Evolutionary conservation across 2,113 vertebrate species (phyloP).

Genomic region (Amblyopsis rosae): DNA sequence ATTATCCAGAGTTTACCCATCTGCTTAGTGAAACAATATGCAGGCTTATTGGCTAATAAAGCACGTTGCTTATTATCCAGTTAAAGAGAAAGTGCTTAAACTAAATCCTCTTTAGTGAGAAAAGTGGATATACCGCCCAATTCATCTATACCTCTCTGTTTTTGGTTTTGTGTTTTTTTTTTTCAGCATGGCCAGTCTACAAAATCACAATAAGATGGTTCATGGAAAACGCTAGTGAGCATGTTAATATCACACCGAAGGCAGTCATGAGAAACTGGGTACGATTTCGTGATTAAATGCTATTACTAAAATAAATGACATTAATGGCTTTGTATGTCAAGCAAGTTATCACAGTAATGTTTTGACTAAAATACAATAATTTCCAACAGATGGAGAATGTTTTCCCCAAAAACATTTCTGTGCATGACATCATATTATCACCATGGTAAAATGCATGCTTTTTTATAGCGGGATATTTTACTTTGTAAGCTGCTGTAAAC

Average conservation of each 20-base stretch:
- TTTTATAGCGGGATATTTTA: neutral
- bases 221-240: neutral
- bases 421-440: constrained; percentile 52
- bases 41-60: too few species aligned
- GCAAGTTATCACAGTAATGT: neutral
- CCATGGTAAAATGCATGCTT: constrained; percentile 53
- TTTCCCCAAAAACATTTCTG: constrained; percentile 48
- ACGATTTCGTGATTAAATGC: constrained; percentile 23
- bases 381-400: constrained; percentile 59
- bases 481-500: neutral
- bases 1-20: too few species aligned
- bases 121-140: too few species aligned
- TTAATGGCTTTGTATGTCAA: neutral
- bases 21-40: too few species aligned
- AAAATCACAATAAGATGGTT: constrained; percentile 52
- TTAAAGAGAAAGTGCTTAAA: too few species aligned
- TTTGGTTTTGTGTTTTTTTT: constrained; percentile 1
- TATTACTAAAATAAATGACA: neutral
- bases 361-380: constrained; percentile 7
- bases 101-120: too few species aligned
- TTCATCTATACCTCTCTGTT: neutral
- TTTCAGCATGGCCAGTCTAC: constrained; percentile 68
- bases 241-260: constrained; percentile 25
- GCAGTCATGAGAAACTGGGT: constrained; percentile 63
- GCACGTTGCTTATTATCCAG: too few species aligned